phyloP scores from a whole-genome alignment of 2,888 invertebrate species.

The Ferdinandea cuprea region DNA sequence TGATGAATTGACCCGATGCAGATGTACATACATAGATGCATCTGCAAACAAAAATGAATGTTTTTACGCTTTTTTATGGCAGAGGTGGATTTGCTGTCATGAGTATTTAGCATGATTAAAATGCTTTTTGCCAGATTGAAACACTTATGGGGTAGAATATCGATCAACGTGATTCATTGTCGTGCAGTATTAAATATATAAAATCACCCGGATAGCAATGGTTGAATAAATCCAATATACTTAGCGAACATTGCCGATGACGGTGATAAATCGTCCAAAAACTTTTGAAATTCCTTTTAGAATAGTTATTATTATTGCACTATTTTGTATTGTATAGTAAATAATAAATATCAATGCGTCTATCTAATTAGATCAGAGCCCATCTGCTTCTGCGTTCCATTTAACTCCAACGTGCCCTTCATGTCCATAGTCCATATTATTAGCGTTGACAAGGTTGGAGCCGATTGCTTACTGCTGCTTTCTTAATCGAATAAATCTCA shows the following conservation, averaged over 20 bases:
- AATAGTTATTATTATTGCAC: too few species aligned
- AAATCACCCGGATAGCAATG: not conserved
- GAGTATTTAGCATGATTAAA: slow-evolving; percentile 51
- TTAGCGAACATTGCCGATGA: slow-evolving; percentile 2
- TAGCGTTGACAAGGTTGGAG: too few species aligned
- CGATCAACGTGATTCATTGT: slow-evolving; percentile 38
- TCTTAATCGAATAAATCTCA: too few species aligned
- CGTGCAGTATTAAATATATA: slow-evolving; percentile 33
- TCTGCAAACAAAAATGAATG: not conserved
- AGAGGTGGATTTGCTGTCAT: slow-evolving; percentile 21
- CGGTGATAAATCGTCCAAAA: not conserved
- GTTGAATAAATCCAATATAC: slow-evolving; percentile 38
- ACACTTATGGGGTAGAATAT: slow-evolving; percentile 30
- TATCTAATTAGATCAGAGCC: too few species aligned
- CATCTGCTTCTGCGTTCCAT: too few species aligned
- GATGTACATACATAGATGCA: not conserved
- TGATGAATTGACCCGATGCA: not conserved
- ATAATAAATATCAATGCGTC: too few species aligned
- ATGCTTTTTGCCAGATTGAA: slow-evolving; percentile 49
- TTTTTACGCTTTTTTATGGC: slow-evolving; percentile 6
- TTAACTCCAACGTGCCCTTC: too few species aligned
- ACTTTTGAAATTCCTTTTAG: not conserved
- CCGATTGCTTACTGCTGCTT: too few species aligned
- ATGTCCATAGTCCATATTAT: too few species aligned
- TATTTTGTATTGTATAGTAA: too few species aligned